Conservation (phyloP, 2,888 invertebrate species). For the Hypercompe scribonia region DNA sequence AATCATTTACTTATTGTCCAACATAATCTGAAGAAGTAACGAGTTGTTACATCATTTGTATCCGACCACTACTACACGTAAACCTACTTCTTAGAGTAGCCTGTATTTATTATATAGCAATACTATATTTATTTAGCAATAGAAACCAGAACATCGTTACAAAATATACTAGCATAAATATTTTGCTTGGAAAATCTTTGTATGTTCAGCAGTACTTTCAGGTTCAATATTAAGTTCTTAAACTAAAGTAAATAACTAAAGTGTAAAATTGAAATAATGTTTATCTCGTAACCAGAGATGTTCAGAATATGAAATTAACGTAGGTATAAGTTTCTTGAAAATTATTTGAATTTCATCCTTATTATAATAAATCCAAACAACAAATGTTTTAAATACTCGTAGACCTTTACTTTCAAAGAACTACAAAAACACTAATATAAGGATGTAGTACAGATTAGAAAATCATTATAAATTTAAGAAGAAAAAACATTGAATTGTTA, state of each 20-base stretch:
- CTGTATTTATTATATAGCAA: no score
- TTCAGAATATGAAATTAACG: no score
- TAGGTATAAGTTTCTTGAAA: no score
- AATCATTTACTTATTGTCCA: background rate
- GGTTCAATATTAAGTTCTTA: background rate
- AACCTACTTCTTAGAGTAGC: background rate
- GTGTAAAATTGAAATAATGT: no score
- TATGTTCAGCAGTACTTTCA: background rate
- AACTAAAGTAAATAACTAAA: no score
- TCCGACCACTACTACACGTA: background rate
- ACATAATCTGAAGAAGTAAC: background rate
- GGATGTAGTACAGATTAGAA: background rate
- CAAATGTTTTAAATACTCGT: background rate
- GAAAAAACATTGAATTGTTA: no score
- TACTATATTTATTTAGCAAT: background rate
- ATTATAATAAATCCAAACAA: background rate
- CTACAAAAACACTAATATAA: background rate
- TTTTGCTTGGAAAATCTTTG: background rate
- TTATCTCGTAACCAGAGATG: no score
- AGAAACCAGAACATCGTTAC: background rate
- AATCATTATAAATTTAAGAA: no score
- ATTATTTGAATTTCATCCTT: background rate
- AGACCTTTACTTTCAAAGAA: background rate
- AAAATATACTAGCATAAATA: background rate
- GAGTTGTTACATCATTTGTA: background rate